Evolutionary conservation across 1,140 invertebrate genomes (phyloP).

Genomic region (Drosophila pseudoananassae): DNA sequence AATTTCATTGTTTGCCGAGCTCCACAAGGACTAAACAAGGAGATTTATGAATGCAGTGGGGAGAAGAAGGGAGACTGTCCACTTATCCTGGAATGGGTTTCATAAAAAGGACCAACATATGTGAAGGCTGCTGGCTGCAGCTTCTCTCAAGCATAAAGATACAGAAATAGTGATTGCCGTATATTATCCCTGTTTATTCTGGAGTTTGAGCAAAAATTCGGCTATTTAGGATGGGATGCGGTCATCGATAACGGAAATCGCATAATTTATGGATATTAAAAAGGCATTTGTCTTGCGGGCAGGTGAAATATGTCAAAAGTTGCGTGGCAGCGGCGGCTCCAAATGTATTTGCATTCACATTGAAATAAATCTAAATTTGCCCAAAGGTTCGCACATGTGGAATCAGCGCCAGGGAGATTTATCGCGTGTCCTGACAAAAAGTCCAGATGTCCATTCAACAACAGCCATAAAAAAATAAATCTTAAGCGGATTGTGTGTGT

Average conservation of each 20-base stretch:
- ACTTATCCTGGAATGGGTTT: background rate
- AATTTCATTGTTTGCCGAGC: constrained; percentile 65
- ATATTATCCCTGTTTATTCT: constrained; percentile 20
- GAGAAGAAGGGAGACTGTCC: background rate
- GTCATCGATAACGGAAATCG: constrained; percentile 24
- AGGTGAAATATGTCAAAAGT: constrained; percentile 71
- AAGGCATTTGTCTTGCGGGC: constrained; percentile 60
- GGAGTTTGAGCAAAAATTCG: constrained; percentile 6
- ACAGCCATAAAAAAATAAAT: background rate
- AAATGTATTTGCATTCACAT: constrained; percentile 51
- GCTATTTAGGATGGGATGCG: background rate
- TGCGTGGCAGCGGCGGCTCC: constrained; percentile 29
- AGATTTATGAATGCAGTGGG: constrained; percentile 46
- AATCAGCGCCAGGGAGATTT: constrained; percentile 69
- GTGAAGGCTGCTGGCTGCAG: constrained; percentile 55
- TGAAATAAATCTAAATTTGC: constrained; percentile 74
- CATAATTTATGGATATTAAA: constrained; percentile 71
- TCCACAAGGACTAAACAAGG: constrained; percentile 45
- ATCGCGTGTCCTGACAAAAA: constrained; percentile 53
- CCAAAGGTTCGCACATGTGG: constrained; percentile 68
- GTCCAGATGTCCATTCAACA: constrained; percentile 53
- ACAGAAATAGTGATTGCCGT: background rate
- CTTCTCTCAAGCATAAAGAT: constrained; percentile 46
- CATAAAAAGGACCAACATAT: constrained; percentile 50
- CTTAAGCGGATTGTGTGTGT: constrained; percentile 6